Evolutionary conservation across 2,888 invertebrate genomes (phyloP).

Genomic region (Deilephila porcellus): DNA sequence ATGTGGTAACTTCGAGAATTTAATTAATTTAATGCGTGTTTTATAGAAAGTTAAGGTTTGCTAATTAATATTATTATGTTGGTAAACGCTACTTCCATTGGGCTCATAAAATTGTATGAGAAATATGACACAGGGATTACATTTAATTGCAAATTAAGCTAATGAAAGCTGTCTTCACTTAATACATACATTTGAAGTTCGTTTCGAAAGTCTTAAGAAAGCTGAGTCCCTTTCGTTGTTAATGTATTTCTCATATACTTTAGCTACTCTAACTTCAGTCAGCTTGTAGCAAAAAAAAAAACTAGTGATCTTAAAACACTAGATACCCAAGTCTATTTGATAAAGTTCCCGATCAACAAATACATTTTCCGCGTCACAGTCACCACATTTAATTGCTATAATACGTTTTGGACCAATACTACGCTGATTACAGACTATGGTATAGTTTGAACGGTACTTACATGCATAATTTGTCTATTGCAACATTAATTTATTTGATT

Average conservation of each 20-base stretch:
- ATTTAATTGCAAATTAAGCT: too few relatives aligned
- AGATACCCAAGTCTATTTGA: too few relatives aligned
- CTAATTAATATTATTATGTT: not conserved
- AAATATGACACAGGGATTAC: too few relatives aligned
- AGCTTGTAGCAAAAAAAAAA: too few relatives aligned
- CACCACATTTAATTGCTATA: not conserved
- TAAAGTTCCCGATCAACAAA: not conserved
- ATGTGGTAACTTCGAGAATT: not conserved
- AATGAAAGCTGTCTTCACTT: too few relatives aligned
- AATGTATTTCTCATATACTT: too few relatives aligned
- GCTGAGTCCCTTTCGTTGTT: too few relatives aligned
- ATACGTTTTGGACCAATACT: not conserved
- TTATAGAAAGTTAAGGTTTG: not conserved
- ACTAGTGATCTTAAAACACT: too few relatives aligned
- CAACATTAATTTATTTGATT: not conserved
- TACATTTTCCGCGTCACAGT: not conserved
- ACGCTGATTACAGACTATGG: not conserved
- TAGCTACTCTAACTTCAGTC: too few relatives aligned
- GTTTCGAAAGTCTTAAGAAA: too few relatives aligned
- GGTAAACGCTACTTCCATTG: not conserved
- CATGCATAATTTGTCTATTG: not conserved
- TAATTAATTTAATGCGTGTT: slow-evolving; percentile 12
- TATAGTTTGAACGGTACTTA: not conserved
- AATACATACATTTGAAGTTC: too few relatives aligned
- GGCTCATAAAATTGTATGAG: not conserved